phyloP scores from a whole-genome alignment of 1,140 invertebrate genomes.

The Drosophila nasuta region DNA sequence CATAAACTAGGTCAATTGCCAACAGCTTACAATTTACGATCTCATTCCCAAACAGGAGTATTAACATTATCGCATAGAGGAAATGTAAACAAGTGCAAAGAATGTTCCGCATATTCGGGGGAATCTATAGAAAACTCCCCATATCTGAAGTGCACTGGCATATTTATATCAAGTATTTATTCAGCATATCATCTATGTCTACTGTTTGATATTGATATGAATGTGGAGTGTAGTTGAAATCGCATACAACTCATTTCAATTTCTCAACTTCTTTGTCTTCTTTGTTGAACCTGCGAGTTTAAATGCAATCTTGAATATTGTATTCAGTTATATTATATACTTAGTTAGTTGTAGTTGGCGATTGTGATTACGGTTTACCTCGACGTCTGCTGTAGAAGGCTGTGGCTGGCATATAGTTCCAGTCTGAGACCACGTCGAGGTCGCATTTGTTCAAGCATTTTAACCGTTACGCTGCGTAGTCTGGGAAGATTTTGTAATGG shows the following conservation, averaged over 20 bases:
- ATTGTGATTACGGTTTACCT: slow-evolving; percentile 9
- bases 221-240: neutral
- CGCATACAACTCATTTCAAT: neutral
- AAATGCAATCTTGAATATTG: slow-evolving; percentile 12
- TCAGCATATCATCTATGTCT: slow-evolving; percentile 11
- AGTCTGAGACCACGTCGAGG: slow-evolving; percentile 44
- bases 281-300: slow-evolving; percentile 7
- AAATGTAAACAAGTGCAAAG: slow-evolving; percentile 7
- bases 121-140: slow-evolving; percentile 16
- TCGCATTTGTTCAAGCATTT: slow-evolving; percentile 59
- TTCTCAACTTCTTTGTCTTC: slow-evolving; percentile 26
- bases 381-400: neutral
- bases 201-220: slow-evolving; percentile 17
- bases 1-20: slow-evolving; percentile 23
- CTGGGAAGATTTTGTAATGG: slow-evolving; percentile 25
- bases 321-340: slow-evolving; percentile 9
- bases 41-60: neutral
- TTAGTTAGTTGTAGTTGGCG: slow-evolving; percentile 2
- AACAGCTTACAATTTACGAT: neutral
- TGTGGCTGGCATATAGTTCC: slow-evolving; percentile 17
- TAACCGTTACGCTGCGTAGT: slow-evolving; percentile 64
- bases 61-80: neutral
- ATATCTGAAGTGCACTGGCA: slow-evolving; percentile 2
- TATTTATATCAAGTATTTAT: slow-evolving; percentile 25
- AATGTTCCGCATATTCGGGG: neutral